Evolutionary conservation across 2,888 invertebrate genomes (phyloP).

Genomic region (Geotrupes spiniger): DNA sequence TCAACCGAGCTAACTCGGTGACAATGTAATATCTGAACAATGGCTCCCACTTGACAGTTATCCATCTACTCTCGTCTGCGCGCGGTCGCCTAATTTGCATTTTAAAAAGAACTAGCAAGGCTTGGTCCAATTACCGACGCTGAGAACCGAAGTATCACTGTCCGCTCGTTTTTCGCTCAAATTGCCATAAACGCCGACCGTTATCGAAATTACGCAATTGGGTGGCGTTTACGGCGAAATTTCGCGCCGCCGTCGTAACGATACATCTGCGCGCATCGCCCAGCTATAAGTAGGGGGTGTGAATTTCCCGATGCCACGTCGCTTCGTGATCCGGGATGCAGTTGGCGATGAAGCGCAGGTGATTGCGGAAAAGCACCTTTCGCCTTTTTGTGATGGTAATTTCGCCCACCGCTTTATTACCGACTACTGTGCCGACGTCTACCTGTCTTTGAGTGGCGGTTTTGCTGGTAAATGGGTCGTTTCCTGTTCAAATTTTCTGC

Average conservation of each 20-base stretch:
- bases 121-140: slow-evolving; percentile 23
- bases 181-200: no score
- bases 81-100: slow-evolving; percentile 23
- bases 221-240: no score
- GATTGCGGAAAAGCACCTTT: no score
- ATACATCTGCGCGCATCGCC: no score
- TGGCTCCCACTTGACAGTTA: slow-evolving; percentile 27
- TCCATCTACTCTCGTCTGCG: slow-evolving; percentile 25
- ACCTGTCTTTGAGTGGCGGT: slow-evolving; percentile 4
- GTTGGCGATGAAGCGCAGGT: no score
- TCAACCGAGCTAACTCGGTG: slow-evolving; percentile 22
- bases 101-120: slow-evolving; percentile 22
- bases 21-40: slow-evolving; percentile 33
- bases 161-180: neutral
- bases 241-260: no score
- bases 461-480: slow-evolving; percentile 6
- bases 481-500: slow-evolving; percentile 8
- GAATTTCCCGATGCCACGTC: no score
- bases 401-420: slow-evolving; percentile 7
- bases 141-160: slow-evolving; percentile 12
- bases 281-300: no score
- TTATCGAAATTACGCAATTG: no score
- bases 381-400: slow-evolving; percentile 10
- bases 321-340: no score
- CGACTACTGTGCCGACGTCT: slow-evolving; percentile 1